Evolutionary conservation across 2,797 vertebrate genomes (phyloP).

Genomic region (Oreonectes daqikongensis): DNA sequence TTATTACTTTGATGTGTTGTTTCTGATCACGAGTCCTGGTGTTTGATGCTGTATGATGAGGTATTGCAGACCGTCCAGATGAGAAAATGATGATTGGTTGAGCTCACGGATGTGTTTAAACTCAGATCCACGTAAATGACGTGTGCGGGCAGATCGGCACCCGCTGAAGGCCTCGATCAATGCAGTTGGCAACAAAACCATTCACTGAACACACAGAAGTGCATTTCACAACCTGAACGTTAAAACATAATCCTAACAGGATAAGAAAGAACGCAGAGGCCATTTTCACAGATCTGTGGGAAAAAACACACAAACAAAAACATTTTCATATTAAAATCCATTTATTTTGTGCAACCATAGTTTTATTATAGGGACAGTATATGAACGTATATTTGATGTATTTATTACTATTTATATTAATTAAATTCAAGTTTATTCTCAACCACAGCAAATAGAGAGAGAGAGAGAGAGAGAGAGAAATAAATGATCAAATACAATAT

Average conservation of each 20-base stretch:
- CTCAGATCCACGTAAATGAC: conserved; percentile 73
- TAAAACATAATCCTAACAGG: conserved; percentile 57
- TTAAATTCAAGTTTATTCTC: too few species aligned
- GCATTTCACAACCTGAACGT: conserved; percentile 57
- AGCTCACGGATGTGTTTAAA: conserved; percentile 77
- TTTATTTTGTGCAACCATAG: neutral
- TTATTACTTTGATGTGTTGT: conserved; percentile 70
- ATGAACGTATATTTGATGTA: too few species aligned
- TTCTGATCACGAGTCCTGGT: conserved; percentile 68
- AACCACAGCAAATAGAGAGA: too few species aligned
- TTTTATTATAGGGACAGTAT: too few species aligned
- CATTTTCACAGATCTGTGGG: conserved; percentile 60
- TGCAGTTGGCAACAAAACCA: conserved; percentile 61
- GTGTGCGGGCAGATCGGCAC: conserved; percentile 77
- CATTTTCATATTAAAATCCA: neutral
- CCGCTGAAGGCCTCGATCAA: conserved; percentile 53
- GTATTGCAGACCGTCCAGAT: conserved; percentile 66
- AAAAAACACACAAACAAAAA: conserved; percentile 30
- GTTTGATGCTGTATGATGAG: conserved; percentile 76
- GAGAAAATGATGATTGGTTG: conserved; percentile 72
- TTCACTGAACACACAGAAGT: conserved; percentile 64
- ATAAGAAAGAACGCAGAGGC: conserved; percentile 50
- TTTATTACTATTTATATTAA: too few species aligned
- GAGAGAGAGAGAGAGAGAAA: too few species aligned
- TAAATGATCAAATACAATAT: too few species aligned